These are phyloP conservation scores for Sander lucioperca DNA, from an alignment of 2,113 vertebrate genomes.

Conservation along the genomic window DNA sequence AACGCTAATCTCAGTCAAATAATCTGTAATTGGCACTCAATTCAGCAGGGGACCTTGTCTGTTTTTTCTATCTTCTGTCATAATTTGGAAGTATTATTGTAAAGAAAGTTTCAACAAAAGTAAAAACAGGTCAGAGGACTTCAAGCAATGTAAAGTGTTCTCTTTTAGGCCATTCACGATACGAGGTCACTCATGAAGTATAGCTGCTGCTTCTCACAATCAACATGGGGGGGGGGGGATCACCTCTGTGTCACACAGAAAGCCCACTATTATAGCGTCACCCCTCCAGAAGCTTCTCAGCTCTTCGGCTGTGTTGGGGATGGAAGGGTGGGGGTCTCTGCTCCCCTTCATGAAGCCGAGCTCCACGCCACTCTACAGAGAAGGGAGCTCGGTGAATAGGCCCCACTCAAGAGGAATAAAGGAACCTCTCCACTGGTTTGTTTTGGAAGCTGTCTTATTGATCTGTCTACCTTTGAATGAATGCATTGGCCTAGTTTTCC, in stretches of 20 bases:
- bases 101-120: constrained; percentile 13
- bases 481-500: constrained; percentile 74
- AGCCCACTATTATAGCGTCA: constrained; percentile 65
- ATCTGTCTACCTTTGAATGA: constrained; percentile 79
- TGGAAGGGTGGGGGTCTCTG: constrained; percentile 22
- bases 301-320: constrained; percentile 51
- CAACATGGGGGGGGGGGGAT: constrained; percentile 62
- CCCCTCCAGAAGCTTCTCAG: constrained; percentile 66
- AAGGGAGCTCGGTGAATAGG: constrained; percentile 74
- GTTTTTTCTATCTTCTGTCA: constrained; percentile 25
- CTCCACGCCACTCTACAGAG: constrained; percentile 58
- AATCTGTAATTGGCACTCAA: constrained; percentile 26
- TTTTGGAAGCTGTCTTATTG: constrained; percentile 86
- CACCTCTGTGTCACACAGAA: constrained; percentile 68
- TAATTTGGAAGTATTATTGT: constrained; percentile 31
- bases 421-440: constrained; percentile 80
- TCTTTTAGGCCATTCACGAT: constrained; percentile 60
- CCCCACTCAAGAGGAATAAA: constrained; percentile 77
- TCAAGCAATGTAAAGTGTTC: constrained; percentile 64
- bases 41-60: constrained; percentile 8
- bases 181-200: constrained; percentile 65
- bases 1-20: constrained; percentile 36
- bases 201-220: constrained; percentile 61
- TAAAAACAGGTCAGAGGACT: constrained; percentile 42
- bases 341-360: constrained; percentile 57